These are phyloP conservation scores for Anabas testudineus DNA, from an alignment of 2,797 vertebrate species.

Conservation along the genomic window DNA sequence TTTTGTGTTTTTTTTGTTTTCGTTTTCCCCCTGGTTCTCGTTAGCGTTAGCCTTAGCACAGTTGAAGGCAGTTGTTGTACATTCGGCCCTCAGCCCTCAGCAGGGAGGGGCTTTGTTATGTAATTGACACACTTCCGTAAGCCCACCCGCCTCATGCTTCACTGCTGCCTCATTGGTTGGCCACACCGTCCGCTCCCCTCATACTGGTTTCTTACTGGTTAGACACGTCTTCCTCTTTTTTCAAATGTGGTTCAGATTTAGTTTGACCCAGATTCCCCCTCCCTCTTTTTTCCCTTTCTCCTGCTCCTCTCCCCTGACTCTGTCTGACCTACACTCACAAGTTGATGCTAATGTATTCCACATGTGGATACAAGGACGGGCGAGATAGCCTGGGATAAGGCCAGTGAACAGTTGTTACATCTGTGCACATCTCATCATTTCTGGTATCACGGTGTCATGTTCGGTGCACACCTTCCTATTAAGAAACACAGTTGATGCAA, in stretches of 20 bases:
- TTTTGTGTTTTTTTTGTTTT: neutral
- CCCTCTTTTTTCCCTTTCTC: slow-evolving; percentile 14
- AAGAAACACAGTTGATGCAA: slow-evolving; percentile 40
- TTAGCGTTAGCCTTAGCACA: slow-evolving; percentile 2
- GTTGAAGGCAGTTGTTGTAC: slow-evolving; percentile 28
- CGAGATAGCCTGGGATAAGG: slow-evolving; percentile 27
- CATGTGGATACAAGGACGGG: slow-evolving; percentile 61
- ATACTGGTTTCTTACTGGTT: slow-evolving; percentile 71
- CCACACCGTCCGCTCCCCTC: slow-evolving; percentile 37
- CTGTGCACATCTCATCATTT: neutral
- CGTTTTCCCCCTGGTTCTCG: neutral
- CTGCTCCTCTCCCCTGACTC: slow-evolving; percentile 36
- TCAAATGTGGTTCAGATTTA: slow-evolving; percentile 79
- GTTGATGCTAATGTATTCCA: slow-evolving; percentile 64
- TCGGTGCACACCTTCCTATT: neutral
- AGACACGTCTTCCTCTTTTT: slow-evolving; percentile 61
- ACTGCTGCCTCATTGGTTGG: slow-evolving; percentile 67
- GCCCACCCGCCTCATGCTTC: slow-evolving; percentile 47
- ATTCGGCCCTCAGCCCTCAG: slow-evolving; percentile 12
- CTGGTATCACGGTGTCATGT: neutral
- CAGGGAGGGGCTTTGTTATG: slow-evolving; percentile 80
- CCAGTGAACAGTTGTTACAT: slow-evolving; percentile 15
- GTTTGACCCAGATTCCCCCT: slow-evolving; percentile 77
- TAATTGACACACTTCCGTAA: slow-evolving; percentile 81
- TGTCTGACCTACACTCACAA: slow-evolving; percentile 46